Conservation (phyloP, 2,888 invertebrate species). For the Limenitis camilla region DNA sequence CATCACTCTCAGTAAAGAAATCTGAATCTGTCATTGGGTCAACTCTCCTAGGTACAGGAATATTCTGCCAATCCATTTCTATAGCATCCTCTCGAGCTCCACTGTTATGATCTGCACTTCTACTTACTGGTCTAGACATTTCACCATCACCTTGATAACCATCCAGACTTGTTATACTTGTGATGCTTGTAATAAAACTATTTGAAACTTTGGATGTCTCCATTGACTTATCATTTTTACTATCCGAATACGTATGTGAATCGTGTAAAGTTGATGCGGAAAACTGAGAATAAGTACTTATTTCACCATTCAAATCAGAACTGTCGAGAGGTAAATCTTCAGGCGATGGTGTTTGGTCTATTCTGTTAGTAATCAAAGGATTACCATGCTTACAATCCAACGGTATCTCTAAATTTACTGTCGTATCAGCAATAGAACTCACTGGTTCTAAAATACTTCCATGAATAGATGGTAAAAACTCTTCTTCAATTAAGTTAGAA, state of each 20-base stretch:
- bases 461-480: slow-evolving; percentile 76
- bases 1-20: slow-evolving; percentile 92
- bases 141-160: slow-evolving; percentile 95
- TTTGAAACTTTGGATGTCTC: slow-evolving; percentile 79
- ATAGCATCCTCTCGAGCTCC: slow-evolving; percentile 69
- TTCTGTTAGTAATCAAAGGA: slow-evolving; percentile 55
- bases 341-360: slow-evolving; percentile 88
- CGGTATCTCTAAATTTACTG: slow-evolving; percentile 72
- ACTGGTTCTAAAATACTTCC: slow-evolving; percentile 76
- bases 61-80: slow-evolving; percentile 74
- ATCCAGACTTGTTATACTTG: slow-evolving; percentile 93
- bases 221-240: slow-evolving; percentile 77
- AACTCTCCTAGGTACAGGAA: slow-evolving; percentile 79
- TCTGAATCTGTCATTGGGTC: slow-evolving; percentile 94
- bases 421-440: slow-evolving; percentile 69
- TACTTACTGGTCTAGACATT: slow-evolving; percentile 89
- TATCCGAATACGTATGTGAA: slow-evolving; percentile 72
- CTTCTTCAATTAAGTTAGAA: slow-evolving; percentile 68
- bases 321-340: slow-evolving; percentile 89
- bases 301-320: slow-evolving; percentile 77
- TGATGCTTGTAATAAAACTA: slow-evolving; percentile 89
- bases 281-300: slow-evolving; percentile 70
- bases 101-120: slow-evolving; percentile 84
- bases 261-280: slow-evolving; percentile 67
- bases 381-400: slow-evolving; percentile 67